Base-by-base conservation (phyloP, 2,888 invertebrate species). In the Encarsia formosa region DNA sequence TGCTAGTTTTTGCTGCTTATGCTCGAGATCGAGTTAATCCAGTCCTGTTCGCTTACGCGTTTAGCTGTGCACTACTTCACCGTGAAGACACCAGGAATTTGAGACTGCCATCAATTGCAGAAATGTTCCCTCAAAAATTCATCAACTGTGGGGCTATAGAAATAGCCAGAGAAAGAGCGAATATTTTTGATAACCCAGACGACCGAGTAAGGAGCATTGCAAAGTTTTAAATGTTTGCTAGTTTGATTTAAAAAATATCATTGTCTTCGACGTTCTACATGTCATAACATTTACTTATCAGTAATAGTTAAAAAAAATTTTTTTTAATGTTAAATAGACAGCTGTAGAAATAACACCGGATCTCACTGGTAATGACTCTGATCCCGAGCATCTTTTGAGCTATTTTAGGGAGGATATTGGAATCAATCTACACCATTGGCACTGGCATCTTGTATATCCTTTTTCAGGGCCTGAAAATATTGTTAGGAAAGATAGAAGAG, bases 391-490 rank as follows among this genome's bases (percentile, higher is more conserved):
- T 70, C 81, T 85, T 5, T 70, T 89, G 54, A 86, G 88, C 23
- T 91, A 91, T 74, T 91, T 87, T 79, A 81, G 90, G 32, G 91
- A 91, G 70, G 91, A 91, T 71, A 77, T 90, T 56, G 89, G 89
- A 58, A 78, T 91, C 61, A 91, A 91, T 75, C 82, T 88, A 45
- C 91, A 91, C 70, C 91, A 92, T 69, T 92, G 91, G 91, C 91
- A 91, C 69, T 91, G 91, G 91, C 91, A 91, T 72, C 78, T 91
- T 60, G 88, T 91, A 3, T 91, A 90, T 71, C 91, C 91, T 0
- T 85, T 85, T 70, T 84, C 85, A 61, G 81, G 84, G 0, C 74
- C 80, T 0, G 76, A 80, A 59, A 72, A 75, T 34, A 81, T 88
- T 37, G 87, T 89, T 3, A 78, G 78, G 40, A 89, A 90, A 67